Conservation (phyloP, 1,140 invertebrate genomes). For the Caenorhabditis remanei region DNA sequence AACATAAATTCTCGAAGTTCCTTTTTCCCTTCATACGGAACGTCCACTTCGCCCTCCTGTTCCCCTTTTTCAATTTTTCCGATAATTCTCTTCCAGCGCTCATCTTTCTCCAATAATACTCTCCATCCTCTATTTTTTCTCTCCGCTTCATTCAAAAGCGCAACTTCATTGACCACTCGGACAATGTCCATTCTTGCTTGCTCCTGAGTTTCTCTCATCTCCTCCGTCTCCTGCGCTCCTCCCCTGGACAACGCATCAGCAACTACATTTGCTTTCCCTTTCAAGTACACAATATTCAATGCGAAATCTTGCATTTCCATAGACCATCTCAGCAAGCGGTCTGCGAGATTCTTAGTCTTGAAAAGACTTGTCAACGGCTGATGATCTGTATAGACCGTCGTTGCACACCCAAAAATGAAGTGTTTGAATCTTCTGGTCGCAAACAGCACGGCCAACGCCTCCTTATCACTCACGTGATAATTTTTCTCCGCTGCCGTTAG, state of each 20-base stretch:
- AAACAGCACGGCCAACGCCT: conserved; percentile 59
- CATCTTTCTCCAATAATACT: background rate
- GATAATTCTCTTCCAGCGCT: background rate
- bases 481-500: conserved; percentile 63
- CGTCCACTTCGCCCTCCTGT: no score
- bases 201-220: background rate
- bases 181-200: no score
- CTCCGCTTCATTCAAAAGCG: background rate
- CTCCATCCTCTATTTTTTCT: no score
- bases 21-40: no score
- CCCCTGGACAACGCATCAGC: conserved; percentile 1
- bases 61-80: no score
- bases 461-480: conserved; percentile 60
- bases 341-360: background rate
- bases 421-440: conserved; percentile 38
- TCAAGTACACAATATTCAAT: background rate
- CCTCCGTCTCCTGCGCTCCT: conserved; percentile 1
- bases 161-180: background rate
- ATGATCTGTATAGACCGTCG: background rate
- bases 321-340: background rate
- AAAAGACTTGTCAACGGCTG: background rate
- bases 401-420: background rate
- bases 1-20: no score
- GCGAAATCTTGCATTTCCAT: background rate
- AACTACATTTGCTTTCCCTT: background rate